Percentiles rank a stretch among this genome's conserved stretches.
phyloP scores from a whole-genome alignment of 2,113 vertebrate species.

The Crotophaga sulcirostris region DNA sequence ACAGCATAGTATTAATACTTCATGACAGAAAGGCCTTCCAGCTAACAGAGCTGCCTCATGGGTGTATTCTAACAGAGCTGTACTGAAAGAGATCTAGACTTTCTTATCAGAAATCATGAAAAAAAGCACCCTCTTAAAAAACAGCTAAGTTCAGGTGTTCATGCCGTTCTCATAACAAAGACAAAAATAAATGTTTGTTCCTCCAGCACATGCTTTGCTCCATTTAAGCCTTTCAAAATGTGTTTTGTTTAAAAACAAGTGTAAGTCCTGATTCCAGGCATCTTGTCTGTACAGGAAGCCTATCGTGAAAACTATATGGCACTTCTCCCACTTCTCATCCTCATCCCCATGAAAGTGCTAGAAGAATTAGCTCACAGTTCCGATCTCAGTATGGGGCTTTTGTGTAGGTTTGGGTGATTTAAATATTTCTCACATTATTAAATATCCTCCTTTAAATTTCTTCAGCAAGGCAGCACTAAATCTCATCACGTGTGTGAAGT shows the following conservation, averaged over 20 bases:
- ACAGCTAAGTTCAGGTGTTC: neutral
- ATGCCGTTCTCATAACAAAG: neutral
- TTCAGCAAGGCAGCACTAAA: neutral
- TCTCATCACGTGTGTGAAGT: neutral
- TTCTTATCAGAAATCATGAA: neutral
- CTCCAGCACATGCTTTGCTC: neutral
- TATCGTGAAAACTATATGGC: neutral
- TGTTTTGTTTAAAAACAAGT: neutral
- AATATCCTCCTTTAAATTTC: slow-evolving; percentile 8
- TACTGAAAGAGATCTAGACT: neutral
- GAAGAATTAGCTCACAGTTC: slow-evolving; percentile 18
- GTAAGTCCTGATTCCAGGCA: neutral
- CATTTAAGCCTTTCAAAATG: neutral
- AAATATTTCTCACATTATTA: slow-evolving; percentile 25
- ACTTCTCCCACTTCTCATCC: neutral
- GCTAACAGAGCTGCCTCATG: neutral
- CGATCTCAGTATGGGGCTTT: neutral
- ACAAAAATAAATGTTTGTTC: neutral
- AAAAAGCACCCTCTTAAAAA: neutral
- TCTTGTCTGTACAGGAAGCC: slow-evolving; percentile 16
- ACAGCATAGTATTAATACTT: neutral
- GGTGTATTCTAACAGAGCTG: neutral
- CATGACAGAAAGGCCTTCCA: neutral
- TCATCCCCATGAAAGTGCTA: neutral
- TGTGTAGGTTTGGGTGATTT: neutral